Evolutionary conservation across 2,888 invertebrate genomes (phyloP).

Genomic region (Julus scanicus): DNA sequence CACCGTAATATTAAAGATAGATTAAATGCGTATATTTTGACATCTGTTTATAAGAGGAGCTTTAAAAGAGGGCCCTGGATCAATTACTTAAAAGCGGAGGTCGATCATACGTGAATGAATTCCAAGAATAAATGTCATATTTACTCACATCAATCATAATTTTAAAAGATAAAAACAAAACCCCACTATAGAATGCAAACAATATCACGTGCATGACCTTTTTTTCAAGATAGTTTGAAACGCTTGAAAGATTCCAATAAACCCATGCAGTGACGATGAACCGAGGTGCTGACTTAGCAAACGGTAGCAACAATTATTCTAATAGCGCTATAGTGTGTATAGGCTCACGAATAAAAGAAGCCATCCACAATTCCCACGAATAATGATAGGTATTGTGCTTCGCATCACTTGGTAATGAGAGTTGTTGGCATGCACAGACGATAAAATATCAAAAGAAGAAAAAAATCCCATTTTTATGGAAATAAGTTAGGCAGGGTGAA

Average conservation of each 20-base stretch:
- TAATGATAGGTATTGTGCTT: neutral
- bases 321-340: neutral
- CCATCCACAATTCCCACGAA: neutral
- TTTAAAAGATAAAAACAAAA: too few relatives aligned
- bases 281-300: neutral
- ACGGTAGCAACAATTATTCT: neutral
- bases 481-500: neutral
- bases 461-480: neutral
- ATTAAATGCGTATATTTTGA: too few relatives aligned
- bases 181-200: neutral
- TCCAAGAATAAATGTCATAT: too few relatives aligned
- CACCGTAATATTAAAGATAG: too few relatives aligned
- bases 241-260: neutral
- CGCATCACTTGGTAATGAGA: neutral
- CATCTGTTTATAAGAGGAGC: too few relatives aligned
- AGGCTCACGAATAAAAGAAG: neutral
- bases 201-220: neutral
- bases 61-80: too few relatives aligned
- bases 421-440: neutral
- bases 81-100: too few relatives aligned
- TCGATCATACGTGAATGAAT: too few relatives aligned
- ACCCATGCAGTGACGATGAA: neutral
- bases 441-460: neutral
- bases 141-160: too few relatives aligned
- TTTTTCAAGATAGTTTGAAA: neutral